phyloP scores from a whole-genome alignment of 1,140 invertebrate genomes.

The Vanessa tameamea region DNA sequence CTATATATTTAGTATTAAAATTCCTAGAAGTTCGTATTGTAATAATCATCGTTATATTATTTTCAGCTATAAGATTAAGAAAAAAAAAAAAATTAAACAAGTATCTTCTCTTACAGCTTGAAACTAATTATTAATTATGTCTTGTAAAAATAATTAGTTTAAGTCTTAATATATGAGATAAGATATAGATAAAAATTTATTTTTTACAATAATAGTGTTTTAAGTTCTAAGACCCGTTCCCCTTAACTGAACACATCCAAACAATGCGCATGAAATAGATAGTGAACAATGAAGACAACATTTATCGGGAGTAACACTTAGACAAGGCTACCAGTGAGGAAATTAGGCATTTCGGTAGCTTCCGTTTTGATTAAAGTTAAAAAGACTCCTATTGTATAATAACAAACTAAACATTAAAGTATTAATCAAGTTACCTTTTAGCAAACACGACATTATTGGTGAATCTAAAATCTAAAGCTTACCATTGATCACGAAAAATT shows the following conservation, averaged over 20 bases:
- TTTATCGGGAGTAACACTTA: slow-evolving; percentile 20
- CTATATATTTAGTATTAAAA: neutral
- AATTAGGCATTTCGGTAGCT: neutral
- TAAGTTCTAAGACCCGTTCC: slow-evolving; percentile 24
- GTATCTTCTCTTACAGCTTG: neutral
- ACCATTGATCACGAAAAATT: too few relatives aligned
- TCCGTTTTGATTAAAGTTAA: too few relatives aligned
- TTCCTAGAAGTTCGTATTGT: neutral
- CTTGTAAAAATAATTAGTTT: neutral
- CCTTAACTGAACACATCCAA: slow-evolving; percentile 15
- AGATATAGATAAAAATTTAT: neutral
- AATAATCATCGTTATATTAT: neutral
- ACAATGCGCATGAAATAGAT: slow-evolving; percentile 18
- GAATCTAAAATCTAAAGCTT: too few relatives aligned
- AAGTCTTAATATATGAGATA: neutral
- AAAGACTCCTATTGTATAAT: too few relatives aligned
- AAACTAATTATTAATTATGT: slow-evolving; percentile 1
- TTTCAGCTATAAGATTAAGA: too few relatives aligned
- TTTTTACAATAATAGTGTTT: slow-evolving; percentile 3
- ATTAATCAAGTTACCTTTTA: too few relatives aligned
- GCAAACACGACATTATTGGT: too few relatives aligned
- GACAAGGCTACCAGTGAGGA: neutral
- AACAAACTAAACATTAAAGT: too few relatives aligned
- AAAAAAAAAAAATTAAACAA: too few relatives aligned
- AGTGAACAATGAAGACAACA: slow-evolving; percentile 35